A percentile compares a stretch with the other conserved stretches of the same genome.
These are phyloP conservation scores for Dasyprocta punctata DNA, from an alignment of 2,113 vertebrate genomes.

Conservation along the genomic window DNA sequence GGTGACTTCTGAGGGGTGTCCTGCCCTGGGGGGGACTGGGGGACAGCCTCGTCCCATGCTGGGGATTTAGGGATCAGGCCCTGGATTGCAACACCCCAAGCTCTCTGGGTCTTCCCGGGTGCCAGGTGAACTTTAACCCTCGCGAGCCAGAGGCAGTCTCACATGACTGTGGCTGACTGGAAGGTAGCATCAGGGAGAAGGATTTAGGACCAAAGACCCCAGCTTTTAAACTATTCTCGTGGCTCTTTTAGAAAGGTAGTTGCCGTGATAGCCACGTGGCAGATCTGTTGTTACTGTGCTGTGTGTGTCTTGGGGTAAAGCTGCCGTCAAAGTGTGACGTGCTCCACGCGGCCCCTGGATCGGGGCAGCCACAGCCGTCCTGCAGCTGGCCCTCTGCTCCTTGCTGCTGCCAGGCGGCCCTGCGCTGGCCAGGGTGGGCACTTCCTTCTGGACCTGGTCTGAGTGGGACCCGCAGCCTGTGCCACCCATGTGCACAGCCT, in stretches of 20 bases:
- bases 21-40: not conserved
- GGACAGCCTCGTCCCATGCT: not conserved
- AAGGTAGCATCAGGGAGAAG: not conserved
- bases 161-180: not conserved
- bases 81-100: not conserved
- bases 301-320: not conserved
- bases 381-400: not conserved
- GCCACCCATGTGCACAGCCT: not conserved
- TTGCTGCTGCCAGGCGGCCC: not conserved
- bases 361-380: too few relatives aligned
- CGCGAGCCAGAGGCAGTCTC: not conserved
- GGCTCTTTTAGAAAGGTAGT: not conserved
- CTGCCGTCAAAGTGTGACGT: not conserved
- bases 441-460: not conserved
- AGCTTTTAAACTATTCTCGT: not conserved
- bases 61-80: not conserved
- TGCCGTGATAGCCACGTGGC: not conserved
- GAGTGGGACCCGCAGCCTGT: not conserved
- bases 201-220: not conserved
- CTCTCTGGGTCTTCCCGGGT: not conserved
- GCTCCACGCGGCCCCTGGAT: not conserved
- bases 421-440: too few relatives aligned
- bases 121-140: not conserved
- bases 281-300: not conserved
- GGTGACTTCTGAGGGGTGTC: not conserved